These are phyloP conservation scores for Erythrocercus mccallii DNA, from an alignment of 2,113 vertebrate genomes.

Conservation along the genomic window DNA sequence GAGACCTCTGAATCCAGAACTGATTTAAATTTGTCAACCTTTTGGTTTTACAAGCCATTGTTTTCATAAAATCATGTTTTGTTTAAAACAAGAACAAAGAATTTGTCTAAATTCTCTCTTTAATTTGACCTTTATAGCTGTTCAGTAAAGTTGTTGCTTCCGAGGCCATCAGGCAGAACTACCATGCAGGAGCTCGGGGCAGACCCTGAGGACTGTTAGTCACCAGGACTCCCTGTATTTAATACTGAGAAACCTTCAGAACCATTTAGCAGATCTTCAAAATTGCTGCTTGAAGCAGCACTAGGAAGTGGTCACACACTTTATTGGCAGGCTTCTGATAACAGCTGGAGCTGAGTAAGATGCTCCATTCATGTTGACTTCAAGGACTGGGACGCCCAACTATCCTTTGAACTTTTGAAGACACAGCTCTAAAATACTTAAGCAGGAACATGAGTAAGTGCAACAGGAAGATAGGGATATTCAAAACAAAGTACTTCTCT, in stretches of 20 bases:
- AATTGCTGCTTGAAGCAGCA: neutral
- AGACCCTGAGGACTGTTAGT: neutral
- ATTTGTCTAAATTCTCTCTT: neutral
- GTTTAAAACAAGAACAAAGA: neutral
- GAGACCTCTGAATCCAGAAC: neutral
- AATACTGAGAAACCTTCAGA: neutral
- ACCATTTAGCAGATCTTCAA: neutral
- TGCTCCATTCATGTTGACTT: constrained; percentile 1
- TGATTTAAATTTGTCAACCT: neutral
- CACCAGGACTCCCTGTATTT: neutral
- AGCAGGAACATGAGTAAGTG: constrained; percentile 49
- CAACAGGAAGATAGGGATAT: neutral
- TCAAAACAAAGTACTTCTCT: constrained; percentile 1
- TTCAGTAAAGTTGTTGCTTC: neutral
- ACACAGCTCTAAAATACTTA: neutral
- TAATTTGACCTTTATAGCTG: neutral
- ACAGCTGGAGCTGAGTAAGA: neutral
- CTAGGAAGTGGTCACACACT: neutral
- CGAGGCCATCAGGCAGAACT: neutral
- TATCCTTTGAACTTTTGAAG: constrained; percentile 22
- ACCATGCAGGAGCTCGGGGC: neutral
- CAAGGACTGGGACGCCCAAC: neutral
- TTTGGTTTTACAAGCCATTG: neutral
- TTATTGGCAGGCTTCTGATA: neutral
- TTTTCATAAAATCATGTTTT: neutral